phyloP scores from a whole-genome alignment of 2,888 invertebrate species.

The Andrena minutula region DNA sequence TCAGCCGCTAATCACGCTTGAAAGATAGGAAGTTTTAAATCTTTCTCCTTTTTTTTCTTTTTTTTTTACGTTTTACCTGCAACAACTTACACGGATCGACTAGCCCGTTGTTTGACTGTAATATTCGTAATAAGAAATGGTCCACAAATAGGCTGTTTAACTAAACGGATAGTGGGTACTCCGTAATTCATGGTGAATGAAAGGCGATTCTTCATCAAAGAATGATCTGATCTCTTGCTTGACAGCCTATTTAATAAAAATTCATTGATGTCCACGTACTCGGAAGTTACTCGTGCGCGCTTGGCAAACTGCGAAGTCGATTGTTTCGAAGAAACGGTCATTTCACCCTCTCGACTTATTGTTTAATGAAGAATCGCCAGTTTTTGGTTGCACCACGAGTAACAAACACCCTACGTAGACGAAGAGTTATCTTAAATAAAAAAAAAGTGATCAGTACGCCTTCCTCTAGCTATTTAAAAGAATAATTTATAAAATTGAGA shows the following conservation, averaged over 20 bases:
- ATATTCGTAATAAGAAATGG: conserved; percentile 47
- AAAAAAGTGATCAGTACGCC: conserved; percentile 27
- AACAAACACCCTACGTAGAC: conserved; percentile 2
- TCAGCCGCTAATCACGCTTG: neutral
- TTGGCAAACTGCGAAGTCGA: too few species aligned
- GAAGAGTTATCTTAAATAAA: conserved; percentile 28
- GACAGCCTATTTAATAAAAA: too few species aligned
- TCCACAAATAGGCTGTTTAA: conserved; percentile 39
- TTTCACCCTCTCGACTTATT: neutral
- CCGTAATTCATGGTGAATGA: conserved; percentile 1
- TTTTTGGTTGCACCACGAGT: neutral
- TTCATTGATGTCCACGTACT: too few species aligned
- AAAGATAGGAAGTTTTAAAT: neutral
- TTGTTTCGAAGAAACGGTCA: too few species aligned
- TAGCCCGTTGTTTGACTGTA: conserved; percentile 30
- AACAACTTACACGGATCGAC: conserved; percentile 26
- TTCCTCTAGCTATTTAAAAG: conserved; percentile 48
- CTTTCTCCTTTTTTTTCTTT: neutral
- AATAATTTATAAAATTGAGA: conserved; percentile 38
- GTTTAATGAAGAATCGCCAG: neutral
- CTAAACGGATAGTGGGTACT: neutral
- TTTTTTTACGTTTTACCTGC: neutral
- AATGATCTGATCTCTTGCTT: neutral
- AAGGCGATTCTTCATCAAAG: neutral
- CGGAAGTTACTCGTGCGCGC: too few species aligned